phyloP scores from a whole-genome alignment of 1,140 invertebrate genomes.

The Sitophilus oryzae region DNA sequence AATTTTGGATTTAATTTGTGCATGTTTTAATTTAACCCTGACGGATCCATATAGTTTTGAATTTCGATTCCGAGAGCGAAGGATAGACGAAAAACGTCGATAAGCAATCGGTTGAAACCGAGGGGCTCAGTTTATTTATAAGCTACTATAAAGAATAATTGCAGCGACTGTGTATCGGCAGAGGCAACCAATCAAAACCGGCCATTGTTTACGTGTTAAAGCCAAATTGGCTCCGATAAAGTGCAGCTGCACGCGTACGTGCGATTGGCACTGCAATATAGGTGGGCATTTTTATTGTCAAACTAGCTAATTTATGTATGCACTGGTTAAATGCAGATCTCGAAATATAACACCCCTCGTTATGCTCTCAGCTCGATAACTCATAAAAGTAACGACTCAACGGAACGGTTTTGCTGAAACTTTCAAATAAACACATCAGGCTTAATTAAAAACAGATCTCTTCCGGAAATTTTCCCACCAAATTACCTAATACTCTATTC shows the following conservation, averaged over 20 bases:
- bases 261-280: conserved; percentile 1
- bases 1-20: no score
- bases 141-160: conserved; percentile 11
- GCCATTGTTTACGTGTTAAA: conserved; percentile 22
- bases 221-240: conserved; percentile 21
- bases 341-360: conserved; percentile 2
- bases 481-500: no score
- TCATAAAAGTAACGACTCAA: not conserved
- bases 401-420: no score
- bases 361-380: not conserved
- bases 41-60: no score
- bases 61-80: no score
- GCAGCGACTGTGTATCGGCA: conserved; percentile 4
- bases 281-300: conserved; percentile 3
- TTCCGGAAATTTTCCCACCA: no score
- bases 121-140: conserved; percentile 16
- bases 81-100: no score
- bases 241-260: conserved; percentile 18
- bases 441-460: no score
- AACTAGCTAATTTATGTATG: conserved; percentile 10
- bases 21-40: no score
- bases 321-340: conserved; percentile 7
- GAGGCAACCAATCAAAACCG: conserved; percentile 21
- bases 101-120: no score
- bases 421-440: no score